Base-by-base conservation (phyloP, 2,113 vertebrate genomes). In the Sinocyclocheilus anshuiensis region DNA sequence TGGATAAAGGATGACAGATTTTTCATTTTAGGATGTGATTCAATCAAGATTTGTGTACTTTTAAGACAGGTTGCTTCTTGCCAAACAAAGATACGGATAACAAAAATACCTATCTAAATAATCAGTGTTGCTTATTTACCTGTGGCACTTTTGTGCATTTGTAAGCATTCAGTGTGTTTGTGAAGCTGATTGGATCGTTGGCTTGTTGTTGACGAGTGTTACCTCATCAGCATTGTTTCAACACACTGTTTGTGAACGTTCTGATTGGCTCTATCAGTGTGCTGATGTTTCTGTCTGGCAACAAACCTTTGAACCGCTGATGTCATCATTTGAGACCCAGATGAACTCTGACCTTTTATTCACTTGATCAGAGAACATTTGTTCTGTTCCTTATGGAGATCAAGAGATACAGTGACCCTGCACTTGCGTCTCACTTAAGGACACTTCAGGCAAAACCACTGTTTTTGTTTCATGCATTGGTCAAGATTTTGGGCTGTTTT, bases 221-320 rank as follows among this genome's bases (percentile, higher is more conserved):
- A 92, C 91, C 91, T 92, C 93, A 93, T 92, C 91, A 85, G 87
- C 88, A 88, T 89, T 72, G 82, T 94, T 93, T 94, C 93, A 94
- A 93, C 93, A 95, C 90, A 88, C 55, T 75, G 89, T 84, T 65
- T 84, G 67, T 57, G 63, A 50, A 76, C 22, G 82, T 88, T 89
- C 67, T 89, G 92, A 94, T 92, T 94, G 92, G 93, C 89, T 86
- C 29, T 63, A 81, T 80, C 55, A 29, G 72, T 87, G 61, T 86
- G 75, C 88, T 84, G 89, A 92, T 94, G 91, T 93, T 92, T 90
- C 92, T 87, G 89, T 88, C 86, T 81, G 86, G 85, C 76, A 86
- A 90, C 85, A 88, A 86, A 91, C 88, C 91, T 92, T 91, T 92
- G 90, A 76, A 87, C 88, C 15, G 33, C 83, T 88, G 87, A 89